Percentiles rank a stretch among this genome's conserved stretches.
These are phyloP conservation scores for Proterorhinus semilunaris DNA, from an alignment of 2,113 vertebrate species.

Conservation along the genomic window DNA sequence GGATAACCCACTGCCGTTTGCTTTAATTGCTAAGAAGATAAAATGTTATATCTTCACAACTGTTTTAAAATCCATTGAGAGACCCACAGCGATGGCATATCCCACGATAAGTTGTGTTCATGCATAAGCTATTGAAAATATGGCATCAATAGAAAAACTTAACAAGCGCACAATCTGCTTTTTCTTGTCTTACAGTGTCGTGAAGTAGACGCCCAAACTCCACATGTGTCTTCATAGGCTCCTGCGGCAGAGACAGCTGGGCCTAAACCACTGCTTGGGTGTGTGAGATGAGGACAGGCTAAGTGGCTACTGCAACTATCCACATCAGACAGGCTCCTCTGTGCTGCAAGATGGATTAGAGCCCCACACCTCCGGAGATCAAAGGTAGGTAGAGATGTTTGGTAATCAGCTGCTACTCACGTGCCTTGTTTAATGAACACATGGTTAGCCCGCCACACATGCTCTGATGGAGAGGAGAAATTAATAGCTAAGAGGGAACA, in stretches of 20 bases:
- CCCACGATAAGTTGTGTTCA: conserved; percentile 5
- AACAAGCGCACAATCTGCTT: conserved; percentile 16
- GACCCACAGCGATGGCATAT: conserved; percentile 1
- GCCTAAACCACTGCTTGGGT: conserved; percentile 23
- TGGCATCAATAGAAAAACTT: background rate
- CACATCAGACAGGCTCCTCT: conserved; percentile 53
- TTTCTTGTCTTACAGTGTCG: conserved; percentile 25
- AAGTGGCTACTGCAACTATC: conserved; percentile 58
- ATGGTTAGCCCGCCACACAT: conserved; percentile 4
- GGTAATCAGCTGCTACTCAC: conserved; percentile 58
- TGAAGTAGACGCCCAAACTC: conserved; percentile 8
- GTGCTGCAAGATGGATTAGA: conserved; percentile 74
- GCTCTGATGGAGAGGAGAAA: conserved; percentile 10
- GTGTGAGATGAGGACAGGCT: conserved; percentile 69
- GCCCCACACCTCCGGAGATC: conserved; percentile 70
- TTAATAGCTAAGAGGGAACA: conserved; percentile 40
- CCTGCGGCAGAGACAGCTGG: conserved; percentile 9
- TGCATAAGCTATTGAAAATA: background rate
- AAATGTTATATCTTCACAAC: conserved; percentile 20
- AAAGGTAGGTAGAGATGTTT: conserved; percentile 73
- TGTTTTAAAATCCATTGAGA: background rate
- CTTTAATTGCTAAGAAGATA: background rate
- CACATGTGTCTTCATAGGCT: conserved; percentile 11
- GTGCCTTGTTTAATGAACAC: conserved; percentile 32
- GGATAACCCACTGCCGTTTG: too few relatives aligned